Evolutionary conservation across 2,888 invertebrate species (phyloP).

Genomic region (Syrista parreyssii): DNA sequence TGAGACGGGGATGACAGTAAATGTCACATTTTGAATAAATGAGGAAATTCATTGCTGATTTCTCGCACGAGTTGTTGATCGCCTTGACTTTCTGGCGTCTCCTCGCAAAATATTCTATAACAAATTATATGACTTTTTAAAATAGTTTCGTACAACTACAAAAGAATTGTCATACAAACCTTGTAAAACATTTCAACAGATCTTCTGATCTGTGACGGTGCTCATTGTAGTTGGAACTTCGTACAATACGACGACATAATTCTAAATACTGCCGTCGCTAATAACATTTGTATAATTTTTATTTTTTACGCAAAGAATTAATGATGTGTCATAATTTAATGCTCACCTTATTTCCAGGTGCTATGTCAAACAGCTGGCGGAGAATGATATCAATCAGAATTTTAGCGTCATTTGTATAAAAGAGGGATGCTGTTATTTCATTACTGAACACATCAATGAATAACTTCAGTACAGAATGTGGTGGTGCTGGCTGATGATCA

Average conservation of each 20-base stretch:
- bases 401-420: slow-evolving; percentile 95
- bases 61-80: slow-evolving; percentile 84
- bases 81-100: slow-evolving; percentile 77
- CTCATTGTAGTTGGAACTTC: slow-evolving; percentile 83
- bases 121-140: slow-evolving; percentile 12
- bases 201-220: slow-evolving; percentile 86
- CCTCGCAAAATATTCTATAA: slow-evolving; percentile 84
- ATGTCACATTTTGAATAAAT: slow-evolving; percentile 67
- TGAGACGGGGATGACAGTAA: slow-evolving; percentile 46
- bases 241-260: slow-evolving; percentile 82
- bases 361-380: slow-evolving; percentile 89
- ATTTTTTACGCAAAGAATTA: background rate
- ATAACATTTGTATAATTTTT: slow-evolving; percentile 63
- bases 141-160: slow-evolving; percentile 7
- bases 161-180: slow-evolving; percentile 49
- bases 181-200: slow-evolving; percentile 84
- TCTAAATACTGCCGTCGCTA: slow-evolving; percentile 82
- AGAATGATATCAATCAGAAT: slow-evolving; percentile 94
- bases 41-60: slow-evolving; percentile 87
- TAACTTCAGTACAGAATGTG: slow-evolving; percentile 89
- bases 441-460: slow-evolving; percentile 87
- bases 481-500: slow-evolving; percentile 82
- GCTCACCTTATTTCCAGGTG: slow-evolving; percentile 83
- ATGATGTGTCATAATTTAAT: background rate
- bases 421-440: slow-evolving; percentile 83